Percentiles rank a stretch among this genome's conserved stretches.
Evolutionary conservation across 2,888 invertebrate genomes (phyloP).

Genomic region (Encarsia formosa): DNA sequence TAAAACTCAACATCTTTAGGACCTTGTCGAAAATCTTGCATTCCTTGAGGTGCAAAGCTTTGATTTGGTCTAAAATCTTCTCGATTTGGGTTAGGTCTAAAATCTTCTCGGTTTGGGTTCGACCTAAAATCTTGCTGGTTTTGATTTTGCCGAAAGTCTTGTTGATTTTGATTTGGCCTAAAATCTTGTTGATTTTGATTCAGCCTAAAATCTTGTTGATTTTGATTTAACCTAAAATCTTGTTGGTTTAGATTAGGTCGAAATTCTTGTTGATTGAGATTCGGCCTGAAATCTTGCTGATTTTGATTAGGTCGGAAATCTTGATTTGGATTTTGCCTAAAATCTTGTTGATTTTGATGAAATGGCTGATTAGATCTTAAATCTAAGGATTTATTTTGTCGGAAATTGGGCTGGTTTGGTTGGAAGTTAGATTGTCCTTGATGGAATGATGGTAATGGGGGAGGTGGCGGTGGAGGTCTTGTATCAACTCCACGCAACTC

Average conservation of each 20-base stretch:
- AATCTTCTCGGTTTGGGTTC: constrained; percentile 31
- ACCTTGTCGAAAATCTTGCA: constrained; percentile 34
- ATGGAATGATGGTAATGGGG: constrained; percentile 38
- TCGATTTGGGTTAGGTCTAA: constrained; percentile 36
- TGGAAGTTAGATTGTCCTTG: constrained; percentile 31
- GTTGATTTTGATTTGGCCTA: constrained; percentile 26
- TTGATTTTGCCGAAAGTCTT: constrained; percentile 36
- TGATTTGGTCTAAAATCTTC: constrained; percentile 37
- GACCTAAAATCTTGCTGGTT: constrained; percentile 26
- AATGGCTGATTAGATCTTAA: constrained; percentile 37
- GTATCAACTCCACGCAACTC: constrained; percentile 26
- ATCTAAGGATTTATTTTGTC: constrained; percentile 29
- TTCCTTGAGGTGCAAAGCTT: constrained; percentile 25
- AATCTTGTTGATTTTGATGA: constrained; percentile 37
- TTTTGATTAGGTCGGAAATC: constrained; percentile 25
- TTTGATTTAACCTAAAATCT: constrained; percentile 34
- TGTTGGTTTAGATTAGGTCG: constrained; percentile 30
- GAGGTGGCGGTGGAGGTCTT: constrained; percentile 35
- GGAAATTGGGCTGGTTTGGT: constrained; percentile 27
- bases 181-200: constrained; percentile 31
- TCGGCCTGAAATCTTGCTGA: constrained; percentile 33
- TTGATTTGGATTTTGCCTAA: constrained; percentile 35
- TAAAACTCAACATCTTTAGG: constrained; percentile 39
- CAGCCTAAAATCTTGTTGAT: constrained; percentile 33
- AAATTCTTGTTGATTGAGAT: constrained; percentile 33